Evolutionary conservation across 1,140 invertebrate species (phyloP).

Genomic region (Drosophila prosaltans): DNA sequence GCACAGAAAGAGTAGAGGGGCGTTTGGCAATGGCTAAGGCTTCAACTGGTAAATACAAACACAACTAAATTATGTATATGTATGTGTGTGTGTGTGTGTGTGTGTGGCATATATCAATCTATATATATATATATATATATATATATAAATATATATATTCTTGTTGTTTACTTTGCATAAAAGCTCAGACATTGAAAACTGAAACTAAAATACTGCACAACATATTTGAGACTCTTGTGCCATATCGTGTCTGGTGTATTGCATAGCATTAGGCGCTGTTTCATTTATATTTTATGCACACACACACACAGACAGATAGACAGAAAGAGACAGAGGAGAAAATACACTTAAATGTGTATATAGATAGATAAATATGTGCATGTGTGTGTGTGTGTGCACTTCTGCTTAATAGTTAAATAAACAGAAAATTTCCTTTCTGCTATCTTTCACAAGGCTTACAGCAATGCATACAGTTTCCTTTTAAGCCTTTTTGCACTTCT

Average conservation of each 20-base stretch:
- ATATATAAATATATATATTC: background rate
- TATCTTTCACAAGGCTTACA: slow-evolving; percentile 23
- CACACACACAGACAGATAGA: slow-evolving; percentile 37
- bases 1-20: background rate
- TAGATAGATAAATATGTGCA: slow-evolving; percentile 45
- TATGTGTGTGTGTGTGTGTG: slow-evolving; percentile 19
- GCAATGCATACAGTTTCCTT: background rate
- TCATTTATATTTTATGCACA: slow-evolving; percentile 80
- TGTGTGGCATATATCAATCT: background rate
- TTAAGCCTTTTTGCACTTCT: slow-evolving; percentile 10
- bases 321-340: slow-evolving; percentile 5
- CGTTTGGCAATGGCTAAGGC: slow-evolving; percentile 66
- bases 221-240: slow-evolving; percentile 66
- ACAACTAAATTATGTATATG: slow-evolving; percentile 52
- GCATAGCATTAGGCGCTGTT: slow-evolving; percentile 73
- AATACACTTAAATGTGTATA: slow-evolving; percentile 22
- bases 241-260: slow-evolving; percentile 44
- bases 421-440: slow-evolving; percentile 72
- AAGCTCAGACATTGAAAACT: slow-evolving; percentile 79
- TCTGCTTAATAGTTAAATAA: slow-evolving; percentile 78
- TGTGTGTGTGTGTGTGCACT: slow-evolving; percentile 58
- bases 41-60: slow-evolving; percentile 72
- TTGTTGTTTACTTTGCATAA: slow-evolving; percentile 75
- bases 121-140: background rate
- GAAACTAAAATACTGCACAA: slow-evolving; percentile 80